Evolutionary conservation across 1,140 invertebrate genomes (phyloP).

Genomic region (Camponotus floridanus): DNA sequence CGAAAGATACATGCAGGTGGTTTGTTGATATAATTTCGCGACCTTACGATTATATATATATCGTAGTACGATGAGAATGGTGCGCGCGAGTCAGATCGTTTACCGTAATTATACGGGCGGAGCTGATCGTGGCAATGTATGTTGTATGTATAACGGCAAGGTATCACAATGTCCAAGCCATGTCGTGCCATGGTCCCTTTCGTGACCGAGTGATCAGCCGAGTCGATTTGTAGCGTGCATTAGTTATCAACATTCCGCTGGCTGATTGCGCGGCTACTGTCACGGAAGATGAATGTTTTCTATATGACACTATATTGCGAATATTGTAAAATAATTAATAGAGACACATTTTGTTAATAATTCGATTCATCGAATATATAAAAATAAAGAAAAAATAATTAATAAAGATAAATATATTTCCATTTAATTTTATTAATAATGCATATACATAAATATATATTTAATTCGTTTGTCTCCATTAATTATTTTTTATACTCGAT

Average conservation of each 20-base stretch:
- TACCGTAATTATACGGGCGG: slow-evolving; percentile 55
- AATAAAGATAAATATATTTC: too few relatives aligned
- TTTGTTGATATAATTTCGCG: slow-evolving; percentile 68
- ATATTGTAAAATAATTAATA: background rate
- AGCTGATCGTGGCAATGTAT: slow-evolving; percentile 60
- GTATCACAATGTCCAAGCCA: slow-evolving; percentile 48
- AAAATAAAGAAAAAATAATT: too few relatives aligned
- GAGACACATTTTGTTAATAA: background rate
- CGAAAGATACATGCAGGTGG: slow-evolving; percentile 41
- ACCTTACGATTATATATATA: slow-evolving; percentile 64
- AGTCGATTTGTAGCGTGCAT: slow-evolving; percentile 44
- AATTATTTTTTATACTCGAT: background rate
- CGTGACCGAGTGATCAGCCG: slow-evolving; percentile 59
- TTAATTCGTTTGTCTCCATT: too few relatives aligned
- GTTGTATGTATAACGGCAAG: slow-evolving; percentile 59
- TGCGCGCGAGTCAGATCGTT: slow-evolving; percentile 21
- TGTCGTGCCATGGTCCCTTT: slow-evolving; percentile 55
- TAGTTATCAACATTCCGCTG: slow-evolving; percentile 41
- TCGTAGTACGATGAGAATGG: slow-evolving; percentile 35
- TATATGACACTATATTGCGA: background rate
- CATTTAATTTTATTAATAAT: too few relatives aligned
- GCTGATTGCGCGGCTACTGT: slow-evolving; percentile 54
- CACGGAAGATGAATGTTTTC: slow-evolving; percentile 43
- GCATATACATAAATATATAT: too few relatives aligned
- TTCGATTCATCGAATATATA: background rate